Conservation (phyloP, 2,888 invertebrate species). For the Theodoxus fluviatilis region DNA sequence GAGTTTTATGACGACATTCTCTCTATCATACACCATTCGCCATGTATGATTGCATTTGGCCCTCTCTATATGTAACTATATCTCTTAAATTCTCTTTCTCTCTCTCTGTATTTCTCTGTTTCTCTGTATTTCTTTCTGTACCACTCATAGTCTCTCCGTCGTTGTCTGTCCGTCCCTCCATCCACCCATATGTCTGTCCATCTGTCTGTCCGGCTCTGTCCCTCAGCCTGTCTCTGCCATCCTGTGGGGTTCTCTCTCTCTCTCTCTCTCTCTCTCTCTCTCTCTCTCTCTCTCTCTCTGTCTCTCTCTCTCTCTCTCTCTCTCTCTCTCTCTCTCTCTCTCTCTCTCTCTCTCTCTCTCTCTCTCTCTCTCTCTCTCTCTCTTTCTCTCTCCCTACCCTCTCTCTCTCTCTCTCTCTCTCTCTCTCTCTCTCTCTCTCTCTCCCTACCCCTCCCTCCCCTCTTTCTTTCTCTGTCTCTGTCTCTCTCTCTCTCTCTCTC, state of each 20-base stretch:
- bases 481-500: slow-evolving; percentile 12
- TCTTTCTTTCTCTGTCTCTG: neutral
- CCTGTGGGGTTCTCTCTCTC: neutral
- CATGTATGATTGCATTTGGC: too few species aligned
- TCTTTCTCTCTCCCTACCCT: neutral
- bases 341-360: neutral
- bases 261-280: neutral
- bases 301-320: neutral
- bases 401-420: slow-evolving; percentile 19
- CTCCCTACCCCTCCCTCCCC: neutral
- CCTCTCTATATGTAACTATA: too few species aligned
- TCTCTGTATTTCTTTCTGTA: neutral
- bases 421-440: slow-evolving; percentile 23
- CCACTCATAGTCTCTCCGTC: neutral
- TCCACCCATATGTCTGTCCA: neutral
- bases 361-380: slow-evolving; percentile 11
- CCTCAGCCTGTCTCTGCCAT: neutral
- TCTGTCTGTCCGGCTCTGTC: neutral
- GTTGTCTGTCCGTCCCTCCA: neutral
- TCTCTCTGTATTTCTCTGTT: slow-evolving; percentile 1
- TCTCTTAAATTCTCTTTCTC: too few species aligned
- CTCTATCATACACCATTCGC: too few species aligned
- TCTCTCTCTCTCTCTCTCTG: neutral
- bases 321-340: slow-evolving; percentile 3
- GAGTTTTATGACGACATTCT: too few species aligned